phyloP scores from a whole-genome alignment of 2,797 vertebrate genomes.

The Pitangus sulphuratus region DNA sequence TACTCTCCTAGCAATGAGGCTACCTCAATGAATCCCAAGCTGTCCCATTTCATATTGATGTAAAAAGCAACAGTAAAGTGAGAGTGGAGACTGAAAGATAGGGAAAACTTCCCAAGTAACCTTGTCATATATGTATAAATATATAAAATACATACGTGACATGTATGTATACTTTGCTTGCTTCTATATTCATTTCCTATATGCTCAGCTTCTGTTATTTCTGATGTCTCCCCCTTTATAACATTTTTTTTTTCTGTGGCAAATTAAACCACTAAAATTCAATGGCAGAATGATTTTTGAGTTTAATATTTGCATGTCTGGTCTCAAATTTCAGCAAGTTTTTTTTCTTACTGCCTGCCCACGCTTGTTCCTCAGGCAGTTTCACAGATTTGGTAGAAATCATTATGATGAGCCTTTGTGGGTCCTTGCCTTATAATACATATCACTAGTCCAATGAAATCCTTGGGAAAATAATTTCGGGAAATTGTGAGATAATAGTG shows the following conservation, averaged over 20 bases:
- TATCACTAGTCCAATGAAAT: neutral
- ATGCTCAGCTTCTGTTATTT: neutral
- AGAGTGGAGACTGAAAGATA: neutral
- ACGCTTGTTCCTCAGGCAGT: neutral
- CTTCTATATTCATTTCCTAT: neutral
- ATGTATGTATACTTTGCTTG: neutral
- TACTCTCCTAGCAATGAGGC: neutral
- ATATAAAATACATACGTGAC: too few species aligned
- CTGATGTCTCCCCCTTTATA: neutral
- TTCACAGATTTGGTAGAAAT: neutral
- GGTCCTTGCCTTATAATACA: neutral
- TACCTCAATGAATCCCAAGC: neutral
- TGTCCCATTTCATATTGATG: neutral
- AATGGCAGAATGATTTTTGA: neutral
- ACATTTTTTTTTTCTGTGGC: neutral
- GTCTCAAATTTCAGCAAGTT: neutral
- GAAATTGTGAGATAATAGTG: neutral
- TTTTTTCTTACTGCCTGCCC: neutral
- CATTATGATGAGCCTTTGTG: neutral
- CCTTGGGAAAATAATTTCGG: neutral
- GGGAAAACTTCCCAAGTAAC: neutral
- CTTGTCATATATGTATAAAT: neutral
- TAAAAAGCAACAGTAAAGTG: neutral
- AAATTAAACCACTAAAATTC: neutral
- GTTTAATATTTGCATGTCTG: neutral